phyloP scores from a whole-genome alignment of 2,797 vertebrate species.

The Sebastes melanostomus region DNA sequence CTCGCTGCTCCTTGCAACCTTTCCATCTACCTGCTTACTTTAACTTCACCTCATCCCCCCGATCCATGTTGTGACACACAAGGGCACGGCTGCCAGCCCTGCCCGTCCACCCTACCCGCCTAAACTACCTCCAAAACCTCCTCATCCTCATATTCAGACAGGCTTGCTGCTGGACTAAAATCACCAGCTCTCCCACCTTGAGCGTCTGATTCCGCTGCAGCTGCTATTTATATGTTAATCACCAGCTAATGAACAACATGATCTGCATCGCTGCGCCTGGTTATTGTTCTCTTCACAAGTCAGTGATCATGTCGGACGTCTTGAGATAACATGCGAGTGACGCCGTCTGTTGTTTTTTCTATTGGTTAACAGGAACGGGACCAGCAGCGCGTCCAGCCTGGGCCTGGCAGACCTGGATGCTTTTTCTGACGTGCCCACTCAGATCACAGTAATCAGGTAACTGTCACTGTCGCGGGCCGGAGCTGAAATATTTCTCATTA shows the following conservation, averaged over 20 bases:
- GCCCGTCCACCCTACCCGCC: conserved; percentile 35
- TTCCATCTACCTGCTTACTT: conserved; percentile 70
- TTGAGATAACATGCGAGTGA: conserved; percentile 26
- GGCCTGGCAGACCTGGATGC: conserved; percentile 92
- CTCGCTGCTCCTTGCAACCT: conserved; percentile 45
- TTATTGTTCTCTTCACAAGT: conserved; percentile 55
- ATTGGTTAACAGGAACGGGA: conserved; percentile 89
- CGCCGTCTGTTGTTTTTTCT: conserved; percentile 12
- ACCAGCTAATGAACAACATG: conserved; percentile 66
- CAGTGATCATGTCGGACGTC: conserved; percentile 30
- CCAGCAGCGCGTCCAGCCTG: conserved; percentile 94
- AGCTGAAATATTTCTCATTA: conserved; percentile 47
- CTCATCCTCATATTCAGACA: conserved; percentile 62
- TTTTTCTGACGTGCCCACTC: conserved; percentile 88
- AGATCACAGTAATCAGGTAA: conserved; percentile 90
- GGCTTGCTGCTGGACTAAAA: conserved; percentile 43
- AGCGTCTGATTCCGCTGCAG: conserved; percentile 56
- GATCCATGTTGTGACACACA: conserved; percentile 57
- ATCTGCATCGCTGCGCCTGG: conserved; percentile 44
- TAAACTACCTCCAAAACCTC: conserved; percentile 48
- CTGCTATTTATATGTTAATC: conserved; percentile 69
- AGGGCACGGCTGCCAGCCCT: conserved; percentile 47
- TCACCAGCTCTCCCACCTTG: conserved; percentile 54
- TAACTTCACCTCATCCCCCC: conserved; percentile 65
- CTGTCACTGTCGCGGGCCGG: conserved; percentile 21